Base-by-base conservation (phyloP, 2,888 invertebrate species). In the Dryobotodes eremita region DNA sequence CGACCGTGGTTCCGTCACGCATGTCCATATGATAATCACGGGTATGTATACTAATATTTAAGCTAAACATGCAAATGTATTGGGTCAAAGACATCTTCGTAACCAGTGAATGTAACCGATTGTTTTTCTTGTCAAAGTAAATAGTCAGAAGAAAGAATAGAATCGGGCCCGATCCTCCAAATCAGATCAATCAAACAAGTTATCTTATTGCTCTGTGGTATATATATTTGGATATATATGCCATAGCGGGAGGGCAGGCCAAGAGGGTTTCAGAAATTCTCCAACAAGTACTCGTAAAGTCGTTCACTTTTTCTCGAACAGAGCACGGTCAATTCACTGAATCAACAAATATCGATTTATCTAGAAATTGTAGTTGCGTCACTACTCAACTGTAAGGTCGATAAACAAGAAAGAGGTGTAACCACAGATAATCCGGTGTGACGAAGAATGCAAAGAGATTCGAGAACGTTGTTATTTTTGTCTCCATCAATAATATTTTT, bases 1-100 rank as follows among this genome's bases (percentile, higher is more conserved):
- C 84, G 66, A 79, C 65, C 72, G 59, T 42, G 31, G 57, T 79
- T 71, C 85, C 80, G 84, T 75, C 84, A 87, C 84, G 87, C 85
- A 68, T 75, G 5, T 8, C 0, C 46, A 55, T 74, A 77, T 71
- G 84, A 74, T 84, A 84, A 84, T 84, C 53, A 68, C 23, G 17
- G 42, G 48, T 68, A 6, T 57, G 55, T 31, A 59, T 10, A 55
- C 59, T 55, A 23, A 61, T 81, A 17, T 68, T 20, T 36, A n/a
- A 57, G 42, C 26, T 53, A 64, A 71, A 59, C 61, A 76, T 71
- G 76, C 36, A 50, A 42, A 75, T 82, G 23, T 64, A 59, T 23
- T 75, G 31, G 77, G 77, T 79, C 83, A 82, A 55, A 48, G 76
- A 76, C 64, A 83, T 64, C 31, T 15, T 69, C 26, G n/a, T n/a